These are phyloP conservation scores for Ecliptopera silaceata DNA, from an alignment of 2,888 invertebrate species.

Conservation along the genomic window DNA sequence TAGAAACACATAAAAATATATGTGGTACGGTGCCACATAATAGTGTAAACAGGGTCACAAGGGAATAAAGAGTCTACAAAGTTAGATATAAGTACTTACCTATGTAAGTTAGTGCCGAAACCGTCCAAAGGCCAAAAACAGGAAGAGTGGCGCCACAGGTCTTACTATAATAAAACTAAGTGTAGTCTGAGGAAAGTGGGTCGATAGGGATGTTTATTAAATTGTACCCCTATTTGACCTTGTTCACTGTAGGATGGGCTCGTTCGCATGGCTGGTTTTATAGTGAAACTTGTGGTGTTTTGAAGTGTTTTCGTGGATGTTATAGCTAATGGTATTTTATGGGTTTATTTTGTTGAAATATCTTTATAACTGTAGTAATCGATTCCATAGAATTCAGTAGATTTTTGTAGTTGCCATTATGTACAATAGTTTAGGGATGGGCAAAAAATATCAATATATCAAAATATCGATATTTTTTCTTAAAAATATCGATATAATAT, in stretches of 20 bases:
- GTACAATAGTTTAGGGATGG: no score
- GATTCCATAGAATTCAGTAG: no score
- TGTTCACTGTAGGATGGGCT: constrained; percentile 22
- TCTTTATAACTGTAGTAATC: no score
- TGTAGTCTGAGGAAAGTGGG: constrained; percentile 20
- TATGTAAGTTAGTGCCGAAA: constrained; percentile 3
- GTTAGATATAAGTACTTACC: no score
- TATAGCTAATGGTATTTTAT: neutral
- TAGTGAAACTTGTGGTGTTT: constrained; percentile 21
- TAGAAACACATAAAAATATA: no score
- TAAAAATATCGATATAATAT: no score
- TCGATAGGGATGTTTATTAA: constrained; percentile 34
- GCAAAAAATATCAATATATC: no score
- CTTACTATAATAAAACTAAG: constrained; percentile 10
- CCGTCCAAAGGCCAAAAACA: constrained; percentile 26
- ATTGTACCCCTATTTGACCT: constrained; percentile 35
- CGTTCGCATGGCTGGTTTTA: constrained; percentile 24
- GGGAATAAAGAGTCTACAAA: neutral
- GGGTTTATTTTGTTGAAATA: neutral
- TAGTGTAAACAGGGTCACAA: no score
- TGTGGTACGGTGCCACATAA: no score
- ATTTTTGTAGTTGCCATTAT: neutral
- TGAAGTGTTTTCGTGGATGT: constrained; percentile 11
- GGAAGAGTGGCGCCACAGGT: constrained; percentile 31
- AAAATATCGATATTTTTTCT: no score